Percentiles rank a stretch among this genome's conserved stretches.
Conservation (phyloP, 2,888 invertebrate species). For the Corbicula japonica region DNA sequence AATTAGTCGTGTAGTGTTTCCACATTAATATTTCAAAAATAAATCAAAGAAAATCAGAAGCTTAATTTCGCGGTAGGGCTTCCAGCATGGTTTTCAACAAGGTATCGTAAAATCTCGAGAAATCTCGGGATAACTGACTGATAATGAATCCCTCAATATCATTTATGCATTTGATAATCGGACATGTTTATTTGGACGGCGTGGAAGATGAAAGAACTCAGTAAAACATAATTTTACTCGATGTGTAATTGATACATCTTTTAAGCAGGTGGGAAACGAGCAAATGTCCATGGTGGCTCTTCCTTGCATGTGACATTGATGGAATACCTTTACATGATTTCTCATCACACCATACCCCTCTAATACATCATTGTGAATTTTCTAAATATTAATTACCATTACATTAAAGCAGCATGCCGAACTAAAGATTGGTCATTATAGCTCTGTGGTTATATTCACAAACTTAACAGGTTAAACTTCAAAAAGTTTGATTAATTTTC, state of each 20-base stretch:
- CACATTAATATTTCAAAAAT: constrained; percentile 55
- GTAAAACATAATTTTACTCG: constrained; percentile 45
- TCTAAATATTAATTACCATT: too few species aligned
- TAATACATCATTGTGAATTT: too few species aligned
- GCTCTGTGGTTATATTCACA: too few species aligned
- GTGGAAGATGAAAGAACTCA: constrained; percentile 58
- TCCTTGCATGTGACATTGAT: too few species aligned
- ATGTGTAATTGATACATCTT: constrained; percentile 57
- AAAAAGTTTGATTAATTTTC: too few species aligned
- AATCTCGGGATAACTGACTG: constrained; percentile 63
- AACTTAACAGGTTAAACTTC: too few species aligned
- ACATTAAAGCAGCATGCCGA: too few species aligned
- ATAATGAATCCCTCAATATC: constrained; percentile 63
- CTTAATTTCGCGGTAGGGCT: constrained; percentile 55
- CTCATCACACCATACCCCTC: too few species aligned
- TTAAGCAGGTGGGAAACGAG: constrained; percentile 62
- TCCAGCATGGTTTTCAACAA: constrained; percentile 62
- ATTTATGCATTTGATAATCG: constrained; percentile 67
- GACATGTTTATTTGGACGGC: constrained; percentile 69
- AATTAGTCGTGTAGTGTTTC: constrained; percentile 52
- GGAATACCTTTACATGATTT: too few species aligned
- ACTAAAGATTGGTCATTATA: too few species aligned
- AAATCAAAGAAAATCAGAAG: constrained; percentile 62
- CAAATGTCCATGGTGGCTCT: too few species aligned
- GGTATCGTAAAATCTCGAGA: constrained; percentile 57